Evolutionary conservation across 1,140 invertebrate genomes (phyloP).

Genomic region (Brachionus paranguensis): DNA sequence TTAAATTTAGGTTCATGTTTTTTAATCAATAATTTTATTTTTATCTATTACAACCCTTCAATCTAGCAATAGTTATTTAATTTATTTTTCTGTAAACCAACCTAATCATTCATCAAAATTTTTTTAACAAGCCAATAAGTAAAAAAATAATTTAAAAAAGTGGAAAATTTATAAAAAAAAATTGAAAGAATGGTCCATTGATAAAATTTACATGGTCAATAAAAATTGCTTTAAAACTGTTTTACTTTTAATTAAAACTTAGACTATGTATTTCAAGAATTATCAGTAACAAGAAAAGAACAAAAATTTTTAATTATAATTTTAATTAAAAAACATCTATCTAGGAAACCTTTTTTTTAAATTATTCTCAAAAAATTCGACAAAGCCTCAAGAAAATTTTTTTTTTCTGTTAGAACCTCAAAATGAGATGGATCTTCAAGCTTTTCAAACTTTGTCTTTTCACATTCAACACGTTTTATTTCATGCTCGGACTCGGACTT

Average conservation of each 20-base stretch:
- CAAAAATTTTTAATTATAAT: not conserved
- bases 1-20: no score
- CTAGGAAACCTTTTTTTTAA: not conserved
- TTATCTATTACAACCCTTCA: no score
- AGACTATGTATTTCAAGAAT: not conserved
- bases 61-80: no score
- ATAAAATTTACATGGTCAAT: not conserved
- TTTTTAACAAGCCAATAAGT: no score
- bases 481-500: not conserved
- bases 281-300: not conserved
- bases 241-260: not conserved
- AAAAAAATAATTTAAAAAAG: not conserved
- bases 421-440: slow-evolving; percentile 38
- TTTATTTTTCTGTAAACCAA: no score
- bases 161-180: not conserved
- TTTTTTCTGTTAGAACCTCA: not conserved
- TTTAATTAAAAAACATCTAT: not conserved
- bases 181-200: not conserved
- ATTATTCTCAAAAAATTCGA: not conserved
- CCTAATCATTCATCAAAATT: no score
- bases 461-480: slow-evolving; percentile 38
- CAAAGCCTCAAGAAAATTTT: not conserved
- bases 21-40: no score
- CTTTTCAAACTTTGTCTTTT: slow-evolving; percentile 30
- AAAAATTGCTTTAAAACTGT: not conserved